Conservation (phyloP, 1,140 invertebrate genomes). For the Penaeus indicus region DNA sequence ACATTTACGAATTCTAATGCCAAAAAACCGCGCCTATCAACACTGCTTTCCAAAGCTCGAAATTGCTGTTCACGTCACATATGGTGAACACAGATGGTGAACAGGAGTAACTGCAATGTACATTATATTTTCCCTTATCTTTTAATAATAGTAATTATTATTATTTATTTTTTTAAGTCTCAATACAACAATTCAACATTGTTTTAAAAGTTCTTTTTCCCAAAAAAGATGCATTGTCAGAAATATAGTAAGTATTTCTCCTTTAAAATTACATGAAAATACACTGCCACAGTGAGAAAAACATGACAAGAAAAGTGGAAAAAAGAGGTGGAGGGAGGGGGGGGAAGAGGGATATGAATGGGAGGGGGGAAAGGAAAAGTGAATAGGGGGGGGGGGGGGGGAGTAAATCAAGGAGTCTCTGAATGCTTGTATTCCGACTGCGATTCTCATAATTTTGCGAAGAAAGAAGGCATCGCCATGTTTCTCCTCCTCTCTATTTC, state of each 20-base stretch:
- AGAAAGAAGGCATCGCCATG: no score
- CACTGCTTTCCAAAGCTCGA: slow-evolving; percentile 35
- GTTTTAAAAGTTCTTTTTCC: slow-evolving; percentile 34
- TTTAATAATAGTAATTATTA: slow-evolving; percentile 28
- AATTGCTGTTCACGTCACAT: slow-evolving; percentile 43
- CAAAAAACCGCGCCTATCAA: background rate
- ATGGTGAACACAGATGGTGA: slow-evolving; percentile 62
- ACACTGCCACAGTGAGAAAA: slow-evolving; percentile 30
- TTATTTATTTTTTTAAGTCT: slow-evolving; percentile 32
- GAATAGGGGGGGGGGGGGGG: background rate
- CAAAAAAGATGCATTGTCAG: slow-evolving; percentile 44
- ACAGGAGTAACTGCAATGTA: slow-evolving; percentile 55
- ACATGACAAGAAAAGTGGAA: slow-evolving; percentile 1
- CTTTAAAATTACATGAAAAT: slow-evolving; percentile 52
- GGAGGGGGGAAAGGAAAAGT: background rate
- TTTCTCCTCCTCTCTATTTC: no score
- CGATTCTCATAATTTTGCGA: no score
- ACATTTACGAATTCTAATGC: no score
- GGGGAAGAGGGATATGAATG: background rate
- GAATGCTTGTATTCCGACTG: no score
- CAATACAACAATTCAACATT: slow-evolving; percentile 48
- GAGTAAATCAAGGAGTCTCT: no score
- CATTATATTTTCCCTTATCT: slow-evolving; percentile 3
- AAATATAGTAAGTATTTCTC: slow-evolving; percentile 58
- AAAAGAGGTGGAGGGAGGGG: background rate